Conservation (phyloP, 2,888 invertebrate species). For the Gastrophysa polygoni region DNA sequence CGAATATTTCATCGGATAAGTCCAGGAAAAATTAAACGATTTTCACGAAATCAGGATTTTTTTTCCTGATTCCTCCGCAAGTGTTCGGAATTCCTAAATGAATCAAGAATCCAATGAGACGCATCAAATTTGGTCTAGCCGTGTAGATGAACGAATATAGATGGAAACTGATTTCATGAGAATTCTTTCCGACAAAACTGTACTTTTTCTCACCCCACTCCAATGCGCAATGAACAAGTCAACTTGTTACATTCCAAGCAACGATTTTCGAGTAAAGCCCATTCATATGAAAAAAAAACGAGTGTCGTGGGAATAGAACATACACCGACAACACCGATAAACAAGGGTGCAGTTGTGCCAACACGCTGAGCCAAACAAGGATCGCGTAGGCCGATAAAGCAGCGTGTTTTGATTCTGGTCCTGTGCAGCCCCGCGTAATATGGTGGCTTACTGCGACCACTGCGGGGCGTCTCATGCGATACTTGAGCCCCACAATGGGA, state of each 20-base stretch:
- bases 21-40: no score
- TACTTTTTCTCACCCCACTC: not conserved
- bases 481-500: not conserved
- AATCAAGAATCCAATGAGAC: no score
- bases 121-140: no score
- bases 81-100: no score
- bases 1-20: no score
- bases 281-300: constrained; percentile 1
- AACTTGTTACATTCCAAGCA: not conserved
- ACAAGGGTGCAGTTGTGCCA: constrained; percentile 32
- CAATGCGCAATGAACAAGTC: not conserved
- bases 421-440: not conserved
- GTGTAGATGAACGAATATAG: no score
- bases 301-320: constrained; percentile 40
- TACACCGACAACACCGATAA: constrained; percentile 23
- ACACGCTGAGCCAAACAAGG: constrained; percentile 38
- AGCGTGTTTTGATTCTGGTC: not conserved
- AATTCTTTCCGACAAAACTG: no score
- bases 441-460: not conserved
- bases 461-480: not conserved
- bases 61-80: no score
- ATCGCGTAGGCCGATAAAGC: constrained; percentile 34
- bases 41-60: no score
- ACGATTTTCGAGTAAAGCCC: not conserved
- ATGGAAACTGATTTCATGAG: no score